These are phyloP conservation scores for Bos javanicus DNA, from an alignment of 2,113 vertebrate species.

Conservation along the genomic window DNA sequence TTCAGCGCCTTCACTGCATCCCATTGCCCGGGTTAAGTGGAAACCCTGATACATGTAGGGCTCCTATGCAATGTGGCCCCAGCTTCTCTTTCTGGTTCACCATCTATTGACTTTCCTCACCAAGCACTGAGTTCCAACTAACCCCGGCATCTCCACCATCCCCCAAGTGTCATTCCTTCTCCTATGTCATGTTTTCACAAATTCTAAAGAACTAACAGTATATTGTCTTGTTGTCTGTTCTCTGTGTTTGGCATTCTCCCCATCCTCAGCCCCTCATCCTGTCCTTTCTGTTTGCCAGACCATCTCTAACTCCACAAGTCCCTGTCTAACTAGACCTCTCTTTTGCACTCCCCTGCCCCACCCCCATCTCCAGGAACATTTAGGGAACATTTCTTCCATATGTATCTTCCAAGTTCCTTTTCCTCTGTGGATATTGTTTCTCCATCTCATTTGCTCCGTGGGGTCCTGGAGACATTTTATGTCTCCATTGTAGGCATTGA, in stretches of 20 bases:
- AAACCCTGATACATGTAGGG: background rate
- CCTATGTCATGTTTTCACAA: background rate
- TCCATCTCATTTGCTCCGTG: background rate
- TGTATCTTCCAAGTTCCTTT: background rate
- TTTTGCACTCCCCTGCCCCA: background rate
- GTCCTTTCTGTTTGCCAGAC: background rate
- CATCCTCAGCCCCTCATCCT: background rate
- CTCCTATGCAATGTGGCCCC: accelerated
- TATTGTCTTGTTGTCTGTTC: background rate
- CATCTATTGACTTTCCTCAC: background rate
- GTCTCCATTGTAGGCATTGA: background rate
- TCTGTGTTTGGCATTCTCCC: background rate
- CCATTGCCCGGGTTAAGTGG: background rate
- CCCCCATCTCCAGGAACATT: background rate
- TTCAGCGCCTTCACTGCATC: background rate
- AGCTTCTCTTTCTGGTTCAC: background rate
- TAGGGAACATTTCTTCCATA: background rate
- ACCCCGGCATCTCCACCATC: background rate
- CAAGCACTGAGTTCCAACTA: background rate
- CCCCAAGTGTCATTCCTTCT: background rate
- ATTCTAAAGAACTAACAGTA: background rate
- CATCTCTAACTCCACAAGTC: background rate
- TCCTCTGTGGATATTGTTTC: background rate
- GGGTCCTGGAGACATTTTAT: background rate
- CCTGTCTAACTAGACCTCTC: background rate